phyloP scores from a whole-genome alignment of 2,888 invertebrate species.

The Noctua pronuba region DNA sequence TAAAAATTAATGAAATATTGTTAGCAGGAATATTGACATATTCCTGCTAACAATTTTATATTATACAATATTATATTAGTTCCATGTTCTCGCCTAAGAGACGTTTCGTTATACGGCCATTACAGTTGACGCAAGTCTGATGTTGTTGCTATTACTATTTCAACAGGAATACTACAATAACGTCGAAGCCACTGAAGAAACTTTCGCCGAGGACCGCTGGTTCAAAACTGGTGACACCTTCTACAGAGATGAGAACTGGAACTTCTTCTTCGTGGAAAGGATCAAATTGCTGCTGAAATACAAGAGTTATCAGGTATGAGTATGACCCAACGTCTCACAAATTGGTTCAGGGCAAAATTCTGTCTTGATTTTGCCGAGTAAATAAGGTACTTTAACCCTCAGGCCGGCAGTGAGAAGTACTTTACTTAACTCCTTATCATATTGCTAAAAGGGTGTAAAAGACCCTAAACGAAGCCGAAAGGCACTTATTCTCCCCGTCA shows the following conservation, averaged over 20 bases:
- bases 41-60: too few species aligned
- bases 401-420: not conserved
- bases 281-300: conserved; percentile 89
- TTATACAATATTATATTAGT: too few species aligned
- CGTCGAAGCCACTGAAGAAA: conserved; percentile 80
- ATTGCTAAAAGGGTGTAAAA: too few species aligned
- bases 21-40: too few species aligned
- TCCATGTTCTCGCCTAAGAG: not conserved
- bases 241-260: conserved; percentile 86
- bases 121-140: not conserved
- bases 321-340: not conserved
- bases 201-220: conserved; percentile 86
- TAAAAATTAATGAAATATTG: too few species aligned
- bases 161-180: conserved; percentile 85
- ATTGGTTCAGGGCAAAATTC: not conserved
- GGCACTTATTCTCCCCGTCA: too few species aligned
- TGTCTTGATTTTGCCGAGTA: not conserved
- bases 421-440: too few species aligned
- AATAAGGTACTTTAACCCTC: not conserved
- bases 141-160: conserved; percentile 3
- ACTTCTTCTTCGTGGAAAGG: conserved; percentile 88
- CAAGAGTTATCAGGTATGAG: conserved; percentile 84
- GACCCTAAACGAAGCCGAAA: too few species aligned
- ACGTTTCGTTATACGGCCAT: not conserved
- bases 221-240: conserved; percentile 88